These are phyloP conservation scores for honey bee (Apis mellifera) DNA, from an alignment of 1,140 invertebrate species.

Conservation along the genomic window DNA sequence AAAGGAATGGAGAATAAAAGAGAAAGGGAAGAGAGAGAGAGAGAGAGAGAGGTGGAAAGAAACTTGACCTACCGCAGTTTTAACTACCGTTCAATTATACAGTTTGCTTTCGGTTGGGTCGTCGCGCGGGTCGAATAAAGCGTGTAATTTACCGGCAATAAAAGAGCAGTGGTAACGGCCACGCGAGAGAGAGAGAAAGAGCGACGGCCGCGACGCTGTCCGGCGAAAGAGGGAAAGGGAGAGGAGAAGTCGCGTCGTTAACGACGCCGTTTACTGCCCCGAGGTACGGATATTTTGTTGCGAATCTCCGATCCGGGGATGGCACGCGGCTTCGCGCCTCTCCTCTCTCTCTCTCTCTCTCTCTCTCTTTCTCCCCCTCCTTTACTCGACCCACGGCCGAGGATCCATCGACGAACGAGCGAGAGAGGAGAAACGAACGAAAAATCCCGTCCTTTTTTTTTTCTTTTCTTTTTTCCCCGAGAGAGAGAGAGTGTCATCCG, in stretches of 20 bases:
- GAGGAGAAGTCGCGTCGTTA: conserved; percentile 70
- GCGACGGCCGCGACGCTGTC: background rate
- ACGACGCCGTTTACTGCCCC: conserved; percentile 79
- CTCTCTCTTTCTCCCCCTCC: background rate
- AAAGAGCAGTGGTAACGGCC: conserved; percentile 68
- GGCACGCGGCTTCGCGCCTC: conserved; percentile 22
- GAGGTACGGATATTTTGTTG: conserved; percentile 78
- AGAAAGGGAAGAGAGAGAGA: background rate
- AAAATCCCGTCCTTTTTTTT: conserved; percentile 26
- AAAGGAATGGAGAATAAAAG: background rate
- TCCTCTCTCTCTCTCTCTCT: background rate
- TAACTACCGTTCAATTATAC: conserved; percentile 75
- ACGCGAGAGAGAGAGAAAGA: background rate
- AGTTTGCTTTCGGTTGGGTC: conserved; percentile 69
- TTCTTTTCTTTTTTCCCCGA: background rate
- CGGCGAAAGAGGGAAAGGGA: conserved; percentile 4
- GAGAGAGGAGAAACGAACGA: background rate
- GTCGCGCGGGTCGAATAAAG: conserved; percentile 75
- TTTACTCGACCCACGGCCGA: background rate
- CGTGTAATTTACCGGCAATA: conserved; percentile 79
- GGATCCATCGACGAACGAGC: too few species aligned
- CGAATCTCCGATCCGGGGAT: conserved; percentile 53
- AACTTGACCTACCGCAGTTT: conserved; percentile 75
- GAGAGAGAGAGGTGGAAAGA: conserved; percentile 33
- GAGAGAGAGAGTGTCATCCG: conserved; percentile 8